Evolutionary conservation across 1,140 invertebrate species (phyloP), one percentile per base, ranked within the genome.

Genomic region (Leptopilina boulardi): DNA sequence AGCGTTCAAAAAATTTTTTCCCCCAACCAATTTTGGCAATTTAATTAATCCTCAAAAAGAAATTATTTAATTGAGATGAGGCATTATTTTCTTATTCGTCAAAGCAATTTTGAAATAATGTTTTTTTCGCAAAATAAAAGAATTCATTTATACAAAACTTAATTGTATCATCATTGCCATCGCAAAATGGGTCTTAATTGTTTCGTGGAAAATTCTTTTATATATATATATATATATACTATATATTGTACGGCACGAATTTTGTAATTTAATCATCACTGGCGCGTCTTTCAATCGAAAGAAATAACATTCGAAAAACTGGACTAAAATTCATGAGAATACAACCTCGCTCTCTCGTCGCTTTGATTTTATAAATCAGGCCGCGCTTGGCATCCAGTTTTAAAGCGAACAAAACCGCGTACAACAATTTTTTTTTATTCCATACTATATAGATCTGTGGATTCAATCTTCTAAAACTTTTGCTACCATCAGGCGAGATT

Each of bases 401-500:
- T 26, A 21, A 66, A 66, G 23, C 19, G 54, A 42, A 54, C 54
- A 56, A 56, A 56, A 56, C 54, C 19, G 23, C 54, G n/a, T 2
- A 34, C 30, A 6, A 34, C 30, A 34, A 34, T 6, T 34, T 26
- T 19, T 56, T 4, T n/a, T 66, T 66, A 15, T 30, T 30, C 56
- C 11, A 23, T 23, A 0, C 56, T 66, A 30, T 3, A 59, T 59
- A 5, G 21, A 11, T n/a, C n/a, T n/a, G n/a, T n/a, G 30, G 30
- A 34, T 34, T 80, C 82, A 78, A 85, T 81, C 23, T 15, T 56
- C 18, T 71, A 54, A 4, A 72, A 59, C 34, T 72, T 80, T 66
- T 66, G 21, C 4, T 6, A 34, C 2, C 10, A 9, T 11, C 21
- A 66, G 77, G 74, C 74, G 56, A 78, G 38, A 59, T 59, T 59